Evolutionary conservation across 2,888 invertebrate species (phyloP), one percentile per base, ranked within the genome.

Genomic region (Podotricha telesiphe): DNA sequence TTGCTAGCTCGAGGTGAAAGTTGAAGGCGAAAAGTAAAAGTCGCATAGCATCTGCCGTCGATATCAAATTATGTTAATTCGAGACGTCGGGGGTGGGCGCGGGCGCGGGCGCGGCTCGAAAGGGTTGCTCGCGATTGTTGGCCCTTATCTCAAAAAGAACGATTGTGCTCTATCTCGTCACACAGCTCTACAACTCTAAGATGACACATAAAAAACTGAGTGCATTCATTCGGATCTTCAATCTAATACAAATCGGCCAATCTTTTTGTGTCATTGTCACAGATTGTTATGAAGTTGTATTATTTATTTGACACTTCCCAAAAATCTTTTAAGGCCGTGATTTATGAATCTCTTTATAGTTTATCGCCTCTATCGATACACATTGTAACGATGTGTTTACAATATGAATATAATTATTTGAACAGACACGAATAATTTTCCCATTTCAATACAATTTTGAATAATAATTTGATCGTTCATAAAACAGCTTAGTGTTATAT

Each of bases 11-110:
- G 86, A 91, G 92, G 92, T 93, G 92, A 93, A 93, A 93, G 92
- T 93, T 92, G 87, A 92, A 82, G 79, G 80, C 80, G 82, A 82
- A 90, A 93, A 93, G 91, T 91, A 92, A 93, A 92, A 93, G 92
- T 91, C 84, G 80, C 88, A 83, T 75, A 85, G 86, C 88, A 89
- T 86, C 86, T 87, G 87, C 78, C 72, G 77, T 78, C 76, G 81
- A 82, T 86, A 85, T 83, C 84, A 79, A 82, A 84, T 86, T 89
- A 87, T 88, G 87, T 78, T 86, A 88, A 87, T 87, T 75, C 81
- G 75, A 76, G 82, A 77, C 69, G 76, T 79, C 77, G 77, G 75
- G 77, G 82, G 76, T 79, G 77, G 77, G 75, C 76, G 82, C 28
- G 28, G 28, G 28, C 28, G 82, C 81, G 86, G 76, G 82, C 55